Percentiles rank a stretch among this genome's conserved stretches.
These are phyloP conservation scores for Bufotes viridis DNA, from an alignment of 2,797 vertebrate species.

Conservation along the genomic window DNA sequence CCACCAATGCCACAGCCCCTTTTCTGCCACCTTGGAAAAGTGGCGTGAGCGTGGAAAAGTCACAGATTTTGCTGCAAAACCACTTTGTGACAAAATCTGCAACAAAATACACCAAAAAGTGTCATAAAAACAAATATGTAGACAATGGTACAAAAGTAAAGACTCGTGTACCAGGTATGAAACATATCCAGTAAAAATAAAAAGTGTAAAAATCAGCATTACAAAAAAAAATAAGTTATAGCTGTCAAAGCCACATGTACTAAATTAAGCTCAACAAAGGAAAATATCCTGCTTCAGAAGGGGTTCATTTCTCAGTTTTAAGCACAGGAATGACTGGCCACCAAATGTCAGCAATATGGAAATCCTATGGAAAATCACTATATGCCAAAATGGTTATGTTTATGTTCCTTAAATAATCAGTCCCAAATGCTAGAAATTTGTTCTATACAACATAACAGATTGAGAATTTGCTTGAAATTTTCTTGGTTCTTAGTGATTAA, in stretches of 20 bases:
- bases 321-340: not conserved
- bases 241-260: not conserved
- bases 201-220: no score
- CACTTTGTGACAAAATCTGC: no score
- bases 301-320: not conserved
- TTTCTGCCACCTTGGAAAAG: no score
- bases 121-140: no score
- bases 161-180: no score
- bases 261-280: not conserved
- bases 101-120: no score
- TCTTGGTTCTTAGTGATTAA: not conserved
- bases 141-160: no score
- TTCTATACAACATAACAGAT: not conserved
- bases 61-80: no score
- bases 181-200: no score
- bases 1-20: no score
- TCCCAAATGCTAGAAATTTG: not conserved
- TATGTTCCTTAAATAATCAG: conserved; percentile 6
- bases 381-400: not conserved
- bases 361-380: not conserved
- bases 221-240: no score
- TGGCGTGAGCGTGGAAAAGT: no score
- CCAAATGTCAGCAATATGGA: not conserved
- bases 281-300: not conserved
- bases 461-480: not conserved